A percentile compares a stretch with the other conserved stretches of the same genome.
Conservation (phyloP, 2,888 invertebrate species). For the Imbricaverruca yamaguchii region DNA sequence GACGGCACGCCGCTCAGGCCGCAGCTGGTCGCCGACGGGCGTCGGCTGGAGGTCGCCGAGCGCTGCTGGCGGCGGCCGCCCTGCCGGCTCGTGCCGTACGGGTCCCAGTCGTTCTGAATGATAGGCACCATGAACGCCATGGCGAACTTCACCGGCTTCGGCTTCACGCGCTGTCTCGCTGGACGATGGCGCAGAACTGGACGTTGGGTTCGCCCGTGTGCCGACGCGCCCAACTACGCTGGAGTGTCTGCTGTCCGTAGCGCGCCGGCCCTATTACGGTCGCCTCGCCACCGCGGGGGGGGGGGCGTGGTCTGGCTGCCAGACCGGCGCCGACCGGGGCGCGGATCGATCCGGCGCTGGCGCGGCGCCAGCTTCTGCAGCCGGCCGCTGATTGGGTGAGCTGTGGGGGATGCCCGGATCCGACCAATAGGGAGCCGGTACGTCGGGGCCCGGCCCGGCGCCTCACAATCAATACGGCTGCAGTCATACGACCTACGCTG, state of each 20-base stretch:
- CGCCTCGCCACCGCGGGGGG: not conserved
- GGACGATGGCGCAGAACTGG: not conserved
- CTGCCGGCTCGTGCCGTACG: not conserved
- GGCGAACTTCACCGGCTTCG: not conserved
- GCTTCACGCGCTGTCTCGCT: too few species aligned
- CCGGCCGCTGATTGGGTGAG: not conserved
- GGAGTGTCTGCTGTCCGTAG: not conserved
- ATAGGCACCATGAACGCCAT: slow-evolving; percentile 6
- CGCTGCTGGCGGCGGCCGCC: not conserved
- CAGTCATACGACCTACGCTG: too few species aligned
- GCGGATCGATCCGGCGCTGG: not conserved
- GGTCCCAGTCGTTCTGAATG: not conserved
- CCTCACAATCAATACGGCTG: too few species aligned
- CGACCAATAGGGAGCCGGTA: not conserved
- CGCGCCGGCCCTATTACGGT: not conserved
- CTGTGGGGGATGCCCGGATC: not conserved
- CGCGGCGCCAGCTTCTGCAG: not conserved
- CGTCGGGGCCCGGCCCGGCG: not conserved
- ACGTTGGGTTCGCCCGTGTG: not conserved
- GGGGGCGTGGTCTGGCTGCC: not conserved
- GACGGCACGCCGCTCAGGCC: too few species aligned
- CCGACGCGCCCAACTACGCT: too few species aligned
- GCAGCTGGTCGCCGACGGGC: too few species aligned
- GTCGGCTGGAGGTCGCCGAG: not conserved
- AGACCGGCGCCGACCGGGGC: not conserved